Conservation (phyloP, 2,113 vertebrate genomes). For the Arvicanthis niloticus region DNA sequence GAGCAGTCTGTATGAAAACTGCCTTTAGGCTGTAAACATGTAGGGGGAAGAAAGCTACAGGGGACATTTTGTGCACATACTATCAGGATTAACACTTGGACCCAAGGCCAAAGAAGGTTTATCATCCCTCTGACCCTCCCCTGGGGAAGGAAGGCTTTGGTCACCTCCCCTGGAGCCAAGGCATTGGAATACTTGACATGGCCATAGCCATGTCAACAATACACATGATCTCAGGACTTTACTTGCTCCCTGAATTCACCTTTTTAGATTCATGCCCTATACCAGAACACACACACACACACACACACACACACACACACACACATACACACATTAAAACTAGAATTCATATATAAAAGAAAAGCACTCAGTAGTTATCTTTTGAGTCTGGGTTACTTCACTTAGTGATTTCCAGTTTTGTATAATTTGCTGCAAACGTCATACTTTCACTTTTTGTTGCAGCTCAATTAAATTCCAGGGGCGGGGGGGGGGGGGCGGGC, state of each 20-base stretch:
- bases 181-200: background rate
- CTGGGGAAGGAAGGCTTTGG: background rate
- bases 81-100: background rate
- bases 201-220: background rate
- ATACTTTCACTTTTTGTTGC: background rate
- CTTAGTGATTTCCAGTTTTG: background rate
- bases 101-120: background rate
- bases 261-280: background rate
- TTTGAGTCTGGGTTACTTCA: background rate
- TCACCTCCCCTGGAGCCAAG: background rate
- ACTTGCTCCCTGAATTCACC: too few species aligned
- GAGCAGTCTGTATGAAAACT: background rate
- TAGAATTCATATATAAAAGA: background rate
- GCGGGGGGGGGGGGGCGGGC: too few species aligned
- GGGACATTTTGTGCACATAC: background rate
- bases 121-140: background rate
- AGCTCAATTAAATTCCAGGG: background rate
- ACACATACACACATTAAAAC: background rate
- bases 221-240: background rate
- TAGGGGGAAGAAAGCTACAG: background rate
- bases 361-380: background rate
- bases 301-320: background rate
- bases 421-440: background rate
- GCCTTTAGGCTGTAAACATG: background rate
- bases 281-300: background rate